phyloP scores from a whole-genome alignment of 2,888 invertebrate genomes.

The Cynaeus angustus region DNA sequence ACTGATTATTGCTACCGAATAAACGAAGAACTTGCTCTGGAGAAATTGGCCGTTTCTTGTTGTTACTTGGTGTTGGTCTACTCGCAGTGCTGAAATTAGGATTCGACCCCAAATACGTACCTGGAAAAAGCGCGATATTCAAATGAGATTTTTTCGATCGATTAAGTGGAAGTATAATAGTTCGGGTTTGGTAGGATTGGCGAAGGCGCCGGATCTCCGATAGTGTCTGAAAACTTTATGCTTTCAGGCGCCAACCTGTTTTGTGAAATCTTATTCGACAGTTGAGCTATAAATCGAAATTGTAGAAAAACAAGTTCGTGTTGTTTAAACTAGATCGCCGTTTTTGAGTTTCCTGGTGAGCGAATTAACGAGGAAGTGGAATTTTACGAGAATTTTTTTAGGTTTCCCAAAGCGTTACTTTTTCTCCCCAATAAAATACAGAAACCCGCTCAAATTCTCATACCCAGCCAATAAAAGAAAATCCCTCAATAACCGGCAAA shows the following conservation, averaged over 20 bases:
- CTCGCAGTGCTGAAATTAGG: slow-evolving; percentile 72
- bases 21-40: slow-evolving; percentile 81
- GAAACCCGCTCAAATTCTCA: neutral
- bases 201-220: slow-evolving; percentile 30
- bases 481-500: neutral
- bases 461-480: slow-evolving; percentile 1
- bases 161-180: neutral
- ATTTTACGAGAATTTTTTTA: too few species aligned
- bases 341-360: too few species aligned
- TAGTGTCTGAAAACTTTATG: slow-evolving; percentile 10
- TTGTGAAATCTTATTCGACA: neutral
- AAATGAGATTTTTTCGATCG: neutral
- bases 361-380: too few species aligned
- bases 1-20: slow-evolving; percentile 64
- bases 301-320: neutral
- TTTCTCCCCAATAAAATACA: slow-evolving; percentile 1
- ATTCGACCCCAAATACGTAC: slow-evolving; percentile 82
- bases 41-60: slow-evolving; percentile 86
- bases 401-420: neutral
- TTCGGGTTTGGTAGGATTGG: slow-evolving; percentile 14
- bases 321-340: neutral
- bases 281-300: neutral
- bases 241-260: neutral
- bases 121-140: slow-evolving; percentile 62
- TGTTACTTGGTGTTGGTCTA: slow-evolving; percentile 71